These are phyloP conservation scores for Epinephelus malabaricus DNA, from an alignment of 2,797 vertebrate genomes.

Conservation along the genomic window DNA sequence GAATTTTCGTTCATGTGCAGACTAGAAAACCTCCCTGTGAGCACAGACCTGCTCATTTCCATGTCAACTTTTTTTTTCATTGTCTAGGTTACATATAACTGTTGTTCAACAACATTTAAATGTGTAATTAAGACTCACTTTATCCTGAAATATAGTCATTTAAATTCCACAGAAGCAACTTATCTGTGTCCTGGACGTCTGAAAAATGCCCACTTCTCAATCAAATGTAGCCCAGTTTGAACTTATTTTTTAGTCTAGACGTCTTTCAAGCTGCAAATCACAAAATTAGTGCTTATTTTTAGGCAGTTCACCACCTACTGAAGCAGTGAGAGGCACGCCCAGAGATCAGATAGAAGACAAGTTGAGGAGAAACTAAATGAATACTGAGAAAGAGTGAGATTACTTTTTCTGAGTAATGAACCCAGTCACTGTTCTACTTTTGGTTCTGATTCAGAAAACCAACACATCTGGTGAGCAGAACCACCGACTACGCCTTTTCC, in stretches of 20 bases:
- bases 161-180: slow-evolving; percentile 6
- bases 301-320: slow-evolving; percentile 9
- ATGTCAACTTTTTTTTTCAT: not conserved
- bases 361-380: not conserved
- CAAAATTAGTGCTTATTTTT: slow-evolving; percentile 16
- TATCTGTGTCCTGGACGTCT: not conserved
- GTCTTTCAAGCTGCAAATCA: slow-evolving; percentile 14
- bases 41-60: not conserved
- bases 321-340: not conserved
- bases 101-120: slow-evolving; percentile 26
- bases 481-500: slow-evolving; percentile 52
- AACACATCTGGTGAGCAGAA: slow-evolving; percentile 62
- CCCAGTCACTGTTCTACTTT: not conserved
- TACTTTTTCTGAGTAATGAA: not conserved
- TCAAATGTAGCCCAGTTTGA: not conserved
- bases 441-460: slow-evolving; percentile 35
- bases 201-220: not conserved
- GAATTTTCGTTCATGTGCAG: not conserved
- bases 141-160: slow-evolving; percentile 6
- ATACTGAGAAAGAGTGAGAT: not conserved
- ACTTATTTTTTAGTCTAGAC: slow-evolving; percentile 16
- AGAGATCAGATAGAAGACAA: not conserved
- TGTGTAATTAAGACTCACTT: not conserved
- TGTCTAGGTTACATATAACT: not conserved
- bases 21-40: slow-evolving; percentile 2